Evolutionary conservation across 2,113 vertebrate genomes (phyloP).

Genomic region (Pelodiscus sinensis): DNA sequence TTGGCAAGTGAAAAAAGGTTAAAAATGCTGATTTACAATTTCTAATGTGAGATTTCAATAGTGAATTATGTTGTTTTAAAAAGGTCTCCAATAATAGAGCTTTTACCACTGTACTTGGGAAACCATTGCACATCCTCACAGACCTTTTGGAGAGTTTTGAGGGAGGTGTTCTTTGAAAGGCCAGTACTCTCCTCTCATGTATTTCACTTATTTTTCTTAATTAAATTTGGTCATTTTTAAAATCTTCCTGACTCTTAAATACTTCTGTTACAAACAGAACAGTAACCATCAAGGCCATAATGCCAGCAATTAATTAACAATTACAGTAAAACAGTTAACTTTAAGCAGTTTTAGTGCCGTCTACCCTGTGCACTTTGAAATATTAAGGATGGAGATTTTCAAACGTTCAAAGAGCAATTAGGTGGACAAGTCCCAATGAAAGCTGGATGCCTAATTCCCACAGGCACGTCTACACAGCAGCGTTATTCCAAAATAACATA

Average conservation of each 20-base stretch:
- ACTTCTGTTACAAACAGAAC: neutral
- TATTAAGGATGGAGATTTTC: neutral
- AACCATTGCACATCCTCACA: neutral
- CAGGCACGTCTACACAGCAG: too few relatives aligned
- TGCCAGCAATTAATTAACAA: neutral
- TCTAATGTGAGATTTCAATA: neutral
- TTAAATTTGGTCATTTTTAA: neutral
- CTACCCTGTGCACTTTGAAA: accelerated
- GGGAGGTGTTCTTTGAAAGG: neutral
- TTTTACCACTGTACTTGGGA: neutral
- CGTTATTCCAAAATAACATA: too few relatives aligned
- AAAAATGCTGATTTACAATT: neutral
- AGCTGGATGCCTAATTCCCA: neutral
- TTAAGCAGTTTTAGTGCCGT: neutral
- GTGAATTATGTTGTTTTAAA: neutral
- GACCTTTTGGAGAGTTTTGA: neutral
- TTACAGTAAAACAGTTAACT: neutral
- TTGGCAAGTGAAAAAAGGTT: too few relatives aligned
- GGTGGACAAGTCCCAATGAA: neutral
- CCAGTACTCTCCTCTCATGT: neutral
- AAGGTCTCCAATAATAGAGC: neutral
- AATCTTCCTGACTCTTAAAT: neutral
- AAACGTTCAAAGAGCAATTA: neutral
- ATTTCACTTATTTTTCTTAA: neutral
- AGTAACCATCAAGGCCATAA: neutral